Evolutionary conservation across 2,797 vertebrate species (phyloP), one percentile per base, ranked within the genome.

Genomic region (Hydrophis major): DNA sequence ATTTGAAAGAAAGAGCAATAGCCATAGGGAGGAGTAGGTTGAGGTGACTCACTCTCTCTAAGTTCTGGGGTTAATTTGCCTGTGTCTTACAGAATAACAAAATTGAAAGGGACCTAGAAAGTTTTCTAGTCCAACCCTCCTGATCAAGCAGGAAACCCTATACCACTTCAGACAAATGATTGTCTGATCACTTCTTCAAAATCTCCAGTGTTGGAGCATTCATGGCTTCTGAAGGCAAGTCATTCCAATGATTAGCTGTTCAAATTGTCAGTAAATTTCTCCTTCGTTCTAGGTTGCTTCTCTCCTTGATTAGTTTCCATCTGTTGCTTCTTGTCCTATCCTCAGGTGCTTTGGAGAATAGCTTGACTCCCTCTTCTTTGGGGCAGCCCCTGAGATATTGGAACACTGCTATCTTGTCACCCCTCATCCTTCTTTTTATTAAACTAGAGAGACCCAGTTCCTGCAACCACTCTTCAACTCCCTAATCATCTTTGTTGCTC

Each of bases 271-370:
- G 8, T 53, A 53, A 53, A 53, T 53, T 53, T 53, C 8, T 66
- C 4, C 61, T 66, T 66, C 5, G 4, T n/a, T n/a, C 63, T 66
- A 14, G 28, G 63, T n/a, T n/a, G 63, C 3, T n/a, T 66, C 63
- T n/a, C 28, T 66, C 28, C 28, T 66, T n/a, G 28, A 14, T 66
- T 6, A 66, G 12, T n/a, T 66, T 66, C 28, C 28, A 66, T 14
- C 0, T 0, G 0, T 66, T 66, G 63, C 0, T 6, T 66, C 28
- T 66, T 66, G 28, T n/a, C 1, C 28, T 69, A 0, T 5, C 13
- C 0, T 32, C 13, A 16, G 28, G 28, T 69, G 12, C 63, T 69
- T 69, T 32, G 5, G 28, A 69, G 63, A 69, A 69, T 69, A 6
- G 13, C 2, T 69, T 69, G 0, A 69, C 28, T 11, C 28, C 28